Percentiles rank a stretch among this genome's conserved stretches.
Conservation (phyloP, 2,888 invertebrate genomes). For the Leucoma salicis region DNA sequence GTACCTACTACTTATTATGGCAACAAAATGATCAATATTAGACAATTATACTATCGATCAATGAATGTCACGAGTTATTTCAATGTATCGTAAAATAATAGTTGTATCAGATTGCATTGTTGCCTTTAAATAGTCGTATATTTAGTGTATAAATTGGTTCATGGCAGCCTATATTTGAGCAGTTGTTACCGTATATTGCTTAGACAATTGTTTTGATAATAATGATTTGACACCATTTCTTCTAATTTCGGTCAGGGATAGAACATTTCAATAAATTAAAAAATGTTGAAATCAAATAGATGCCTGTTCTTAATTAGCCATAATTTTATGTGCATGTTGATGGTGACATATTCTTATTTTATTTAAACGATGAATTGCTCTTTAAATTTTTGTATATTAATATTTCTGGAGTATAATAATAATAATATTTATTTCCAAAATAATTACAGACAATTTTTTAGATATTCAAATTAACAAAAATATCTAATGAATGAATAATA, state of each 20-base stretch:
- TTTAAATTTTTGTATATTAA: too few relatives aligned
- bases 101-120: slow-evolving; percentile 22
- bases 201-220: slow-evolving; percentile 56
- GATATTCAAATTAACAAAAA: too few relatives aligned
- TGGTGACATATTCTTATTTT: not conserved
- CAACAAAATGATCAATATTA: too few relatives aligned
- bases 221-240: slow-evolving; percentile 60
- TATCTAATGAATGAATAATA: too few relatives aligned
- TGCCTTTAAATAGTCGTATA: slow-evolving; percentile 49
- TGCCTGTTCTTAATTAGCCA: slow-evolving; percentile 12
- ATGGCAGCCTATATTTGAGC: slow-evolving; percentile 61
- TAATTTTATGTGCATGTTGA: slow-evolving; percentile 1
- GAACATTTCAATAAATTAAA: slow-evolving; percentile 38
- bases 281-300: slow-evolving; percentile 32
- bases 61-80: not conserved
- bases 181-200: slow-evolving; percentile 52
- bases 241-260: slow-evolving; percentile 57
- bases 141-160: slow-evolving; percentile 67
- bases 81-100: slow-evolving; percentile 10
- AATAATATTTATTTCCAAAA: too few relatives aligned
- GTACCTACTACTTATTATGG: too few relatives aligned
- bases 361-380: not conserved
- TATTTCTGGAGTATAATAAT: too few relatives aligned
- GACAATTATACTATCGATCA: not conserved
- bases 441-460: too few relatives aligned